Conservation (phyloP, 2,888 invertebrate species). For the Metalampra italica region DNA sequence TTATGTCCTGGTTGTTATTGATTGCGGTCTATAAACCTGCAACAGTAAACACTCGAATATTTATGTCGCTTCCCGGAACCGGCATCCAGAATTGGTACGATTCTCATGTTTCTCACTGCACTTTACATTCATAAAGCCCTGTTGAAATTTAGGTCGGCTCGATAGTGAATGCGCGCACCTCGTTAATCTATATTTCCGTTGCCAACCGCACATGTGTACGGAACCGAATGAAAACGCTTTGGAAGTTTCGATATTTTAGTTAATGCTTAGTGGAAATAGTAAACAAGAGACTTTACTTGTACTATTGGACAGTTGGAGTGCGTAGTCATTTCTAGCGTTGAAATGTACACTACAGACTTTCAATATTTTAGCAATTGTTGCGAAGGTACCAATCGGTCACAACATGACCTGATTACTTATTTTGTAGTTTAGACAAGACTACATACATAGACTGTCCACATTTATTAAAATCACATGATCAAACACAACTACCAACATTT, state of each 20-base stretch:
- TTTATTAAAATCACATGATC: too few relatives aligned
- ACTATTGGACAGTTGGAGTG: neutral
- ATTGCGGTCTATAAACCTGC: neutral
- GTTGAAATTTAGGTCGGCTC: slow-evolving; percentile 49
- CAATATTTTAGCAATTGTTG: slow-evolving; percentile 10
- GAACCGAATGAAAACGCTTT: neutral
- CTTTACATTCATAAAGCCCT: slow-evolving; percentile 29
- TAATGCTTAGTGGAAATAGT: neutral
- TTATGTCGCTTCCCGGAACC: slow-evolving; percentile 45
- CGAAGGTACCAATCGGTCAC: neutral
- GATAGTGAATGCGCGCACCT: slow-evolving; percentile 33
- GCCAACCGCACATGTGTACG: neutral
- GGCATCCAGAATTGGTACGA: slow-evolving; percentile 44
- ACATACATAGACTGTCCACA: neutral
- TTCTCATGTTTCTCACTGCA: slow-evolving; percentile 49
- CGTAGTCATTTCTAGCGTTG: neutral
- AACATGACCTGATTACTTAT: neutral
- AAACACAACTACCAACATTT: too few relatives aligned
- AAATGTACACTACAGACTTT: neutral
- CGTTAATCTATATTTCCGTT: slow-evolving; percentile 43
- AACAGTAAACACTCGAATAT: neutral
- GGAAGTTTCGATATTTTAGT: too few relatives aligned
- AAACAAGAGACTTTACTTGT: neutral
- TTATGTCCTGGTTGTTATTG: neutral
- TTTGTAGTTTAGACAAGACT: neutral